Evolutionary conservation across 2,888 invertebrate species (phyloP), one percentile per base, ranked within the genome.

Genomic region (Cristatella mucedo): DNA sequence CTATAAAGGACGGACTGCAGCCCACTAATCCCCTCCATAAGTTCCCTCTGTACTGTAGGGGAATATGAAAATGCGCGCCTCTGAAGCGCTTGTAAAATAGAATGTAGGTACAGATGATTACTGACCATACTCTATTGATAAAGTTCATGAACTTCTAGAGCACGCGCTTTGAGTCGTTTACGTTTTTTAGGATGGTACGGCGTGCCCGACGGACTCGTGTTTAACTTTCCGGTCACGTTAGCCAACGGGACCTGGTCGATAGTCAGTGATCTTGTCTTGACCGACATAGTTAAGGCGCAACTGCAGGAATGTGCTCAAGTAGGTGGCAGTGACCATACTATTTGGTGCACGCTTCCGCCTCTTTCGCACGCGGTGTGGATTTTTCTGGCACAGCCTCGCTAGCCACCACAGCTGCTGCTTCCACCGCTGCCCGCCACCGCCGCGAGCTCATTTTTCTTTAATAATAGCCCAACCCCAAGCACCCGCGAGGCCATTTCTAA

Each of bases 131-230:
- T 32, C 9, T 42, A 5, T 40, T 7, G 5, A 18, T 9, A 18
- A 13, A 22, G 1, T n/a, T n/a, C n/a, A n/a, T n/a, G n/a, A 36
- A 38, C 37, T 11, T 13, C 15, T 38, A 40, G 40, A 40, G 9
- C n/a, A 34, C 40, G 32, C 19, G 33, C 11, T 40, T 7, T 32
- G 7, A 1, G 9, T 29, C 7, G 29, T 40, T 21, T 19, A 24
- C 32, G 18, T 18, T 5, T 43, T 38, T 21, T 50, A 61, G 60
- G 62, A 33, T 59, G 55, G 56, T 64, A 63, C 48, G 57, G 50
- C 19, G 51, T 64, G 2, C 62, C 63, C n/a, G 53, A 57, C 24
- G 62, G 56, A 9, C 36, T 63, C 16, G 61, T 59, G 4, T 64
- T 55, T 46, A 61, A 61, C 6, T 53, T 53, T 38, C 64, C 64